Conservation (phyloP, 2,113 vertebrate genomes). For the Dunckerocampus dactyliophorus region DNA sequence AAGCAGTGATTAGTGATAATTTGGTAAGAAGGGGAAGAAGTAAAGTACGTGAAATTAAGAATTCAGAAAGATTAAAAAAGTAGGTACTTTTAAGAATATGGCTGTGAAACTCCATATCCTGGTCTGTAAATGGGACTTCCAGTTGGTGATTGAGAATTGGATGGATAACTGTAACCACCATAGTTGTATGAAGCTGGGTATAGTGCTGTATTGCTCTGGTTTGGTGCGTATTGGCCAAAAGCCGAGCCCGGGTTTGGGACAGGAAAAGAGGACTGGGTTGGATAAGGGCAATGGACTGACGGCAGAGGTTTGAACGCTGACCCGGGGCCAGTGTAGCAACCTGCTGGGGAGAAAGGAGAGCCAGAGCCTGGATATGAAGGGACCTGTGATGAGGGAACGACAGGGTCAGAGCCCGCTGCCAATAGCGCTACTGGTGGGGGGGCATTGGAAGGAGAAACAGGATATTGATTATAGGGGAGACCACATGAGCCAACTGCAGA, state of each 20-base stretch:
- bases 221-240: slow-evolving; percentile 69
- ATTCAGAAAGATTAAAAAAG: slow-evolving; percentile 12
- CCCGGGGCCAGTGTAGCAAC: slow-evolving; percentile 56
- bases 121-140: slow-evolving; percentile 70
- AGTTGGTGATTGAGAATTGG: slow-evolving; percentile 65
- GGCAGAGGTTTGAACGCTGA: slow-evolving; percentile 61
- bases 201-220: slow-evolving; percentile 34
- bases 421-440: slow-evolving; percentile 17
- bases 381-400: slow-evolving; percentile 57
- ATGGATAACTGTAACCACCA: slow-evolving; percentile 68
- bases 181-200: slow-evolving; percentile 69
- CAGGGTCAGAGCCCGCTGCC: slow-evolving; percentile 36
- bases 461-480: slow-evolving; percentile 60
- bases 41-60: slow-evolving; percentile 1
- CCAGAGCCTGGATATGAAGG: slow-evolving; percentile 66
- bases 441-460: slow-evolving; percentile 40
- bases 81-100: slow-evolving; percentile 65
- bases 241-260: slow-evolving; percentile 61
- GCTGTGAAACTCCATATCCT: slow-evolving; percentile 73
- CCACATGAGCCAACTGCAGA: slow-evolving; percentile 47
- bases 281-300: slow-evolving; percentile 66
- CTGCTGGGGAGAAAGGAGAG: slow-evolving; percentile 46
- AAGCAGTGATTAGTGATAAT: neutral
- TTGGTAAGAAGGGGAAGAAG: neutral
- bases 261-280: slow-evolving; percentile 67